Conservation (phyloP, 2,888 invertebrate genomes). For the Tetanocera ferruginea region DNA sequence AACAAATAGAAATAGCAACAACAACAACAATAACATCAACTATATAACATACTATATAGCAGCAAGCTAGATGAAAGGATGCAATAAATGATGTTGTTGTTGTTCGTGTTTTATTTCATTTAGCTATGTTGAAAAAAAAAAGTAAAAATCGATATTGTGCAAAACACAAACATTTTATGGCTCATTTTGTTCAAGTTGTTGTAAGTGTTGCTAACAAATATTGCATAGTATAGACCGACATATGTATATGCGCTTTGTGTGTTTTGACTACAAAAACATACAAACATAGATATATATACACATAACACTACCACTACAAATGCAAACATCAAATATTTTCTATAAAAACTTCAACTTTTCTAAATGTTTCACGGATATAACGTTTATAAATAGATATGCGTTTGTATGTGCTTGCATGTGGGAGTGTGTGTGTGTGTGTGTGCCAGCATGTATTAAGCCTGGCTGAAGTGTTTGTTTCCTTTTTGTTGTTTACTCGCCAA, state of each 20-base stretch:
- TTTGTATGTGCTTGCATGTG: neutral
- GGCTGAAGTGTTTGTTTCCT: conserved; percentile 22
- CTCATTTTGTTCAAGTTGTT: conserved; percentile 4
- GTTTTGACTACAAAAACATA: neutral
- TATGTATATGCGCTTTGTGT: neutral
- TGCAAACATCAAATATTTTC: conserved; percentile 19
- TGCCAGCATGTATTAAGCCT: conserved; percentile 36
- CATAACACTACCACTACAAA: conserved; percentile 21
- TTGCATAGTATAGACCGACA: neutral
- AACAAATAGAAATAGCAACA: neutral
- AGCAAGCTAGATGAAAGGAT: neutral
- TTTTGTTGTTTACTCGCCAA: conserved; percentile 14
- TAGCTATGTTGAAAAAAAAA: neutral
- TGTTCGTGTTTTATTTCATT: neutral
- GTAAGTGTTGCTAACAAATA: conserved; percentile 4
- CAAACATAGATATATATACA: conserved; percentile 37
- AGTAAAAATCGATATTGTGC: neutral
- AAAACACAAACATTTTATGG: neutral
- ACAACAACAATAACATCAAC: conserved; percentile 2
- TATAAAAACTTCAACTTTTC: conserved; percentile 36
- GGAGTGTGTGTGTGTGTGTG: neutral
- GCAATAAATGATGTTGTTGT: neutral
- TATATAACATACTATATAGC: neutral
- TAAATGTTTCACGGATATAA: neutral
- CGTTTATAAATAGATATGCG: neutral